Conservation (phyloP, 2,888 invertebrate species). For the Leptothorax acervorum region DNA sequence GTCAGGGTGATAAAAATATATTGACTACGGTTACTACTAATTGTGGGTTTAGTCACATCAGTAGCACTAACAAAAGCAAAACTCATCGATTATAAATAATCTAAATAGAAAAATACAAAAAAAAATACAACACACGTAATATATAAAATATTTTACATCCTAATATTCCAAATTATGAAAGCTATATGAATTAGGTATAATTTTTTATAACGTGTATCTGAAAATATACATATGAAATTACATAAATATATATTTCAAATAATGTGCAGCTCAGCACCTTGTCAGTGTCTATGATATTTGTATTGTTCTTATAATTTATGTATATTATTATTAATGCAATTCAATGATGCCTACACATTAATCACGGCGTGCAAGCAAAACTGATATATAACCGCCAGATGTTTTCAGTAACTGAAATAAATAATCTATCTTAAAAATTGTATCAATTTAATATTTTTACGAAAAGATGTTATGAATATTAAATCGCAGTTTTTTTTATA, state of each 20-base stretch:
- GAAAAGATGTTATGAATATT: background rate
- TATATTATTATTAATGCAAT: conserved; percentile 12
- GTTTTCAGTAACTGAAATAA: conserved; percentile 59
- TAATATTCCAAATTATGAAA: background rate
- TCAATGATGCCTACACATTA: background rate
- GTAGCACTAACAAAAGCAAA: background rate
- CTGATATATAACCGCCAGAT: conserved; percentile 31
- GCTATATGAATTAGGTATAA: background rate
- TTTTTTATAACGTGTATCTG: background rate
- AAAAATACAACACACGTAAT: background rate
- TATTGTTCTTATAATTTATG: background rate
- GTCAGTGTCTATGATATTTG: background rate
- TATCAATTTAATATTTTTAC: background rate
- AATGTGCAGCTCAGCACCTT: background rate
- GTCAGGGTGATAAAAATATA: too few relatives aligned
- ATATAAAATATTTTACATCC: background rate
- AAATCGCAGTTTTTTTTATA: background rate
- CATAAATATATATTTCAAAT: background rate
- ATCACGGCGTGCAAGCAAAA: conserved; percentile 32
- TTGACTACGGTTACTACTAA: background rate
- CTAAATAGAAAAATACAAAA: background rate
- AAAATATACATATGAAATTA: background rate
- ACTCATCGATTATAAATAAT: background rate
- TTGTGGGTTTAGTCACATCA: background rate
- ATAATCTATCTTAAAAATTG: background rate